Evolutionary conservation across 1,140 invertebrate species (phyloP).

Genomic region (Neodiprion virginianus): DNA sequence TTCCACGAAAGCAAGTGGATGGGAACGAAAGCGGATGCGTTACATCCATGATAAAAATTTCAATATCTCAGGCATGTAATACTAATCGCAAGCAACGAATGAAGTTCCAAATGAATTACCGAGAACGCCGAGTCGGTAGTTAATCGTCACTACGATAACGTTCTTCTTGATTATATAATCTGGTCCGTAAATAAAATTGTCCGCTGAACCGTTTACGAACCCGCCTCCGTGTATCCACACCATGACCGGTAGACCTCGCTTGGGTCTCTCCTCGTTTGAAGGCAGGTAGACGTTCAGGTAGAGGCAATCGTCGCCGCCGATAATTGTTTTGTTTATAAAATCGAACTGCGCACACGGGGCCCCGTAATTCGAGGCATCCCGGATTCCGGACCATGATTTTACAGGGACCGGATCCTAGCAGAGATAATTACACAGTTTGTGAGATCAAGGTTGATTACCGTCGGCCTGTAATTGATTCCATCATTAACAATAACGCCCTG

Average conservation of each 20-base stretch:
- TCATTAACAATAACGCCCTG: too few species aligned
- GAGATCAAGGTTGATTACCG: neutral
- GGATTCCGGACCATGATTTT: slow-evolving; percentile 6
- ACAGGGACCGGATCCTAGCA: neutral
- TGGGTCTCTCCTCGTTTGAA: neutral
- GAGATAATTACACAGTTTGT: neutral
- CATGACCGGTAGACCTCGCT: slow-evolving; percentile 14
- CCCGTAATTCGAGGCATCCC: neutral
- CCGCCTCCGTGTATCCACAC: slow-evolving; percentile 55
- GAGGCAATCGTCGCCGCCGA: slow-evolving; percentile 7
- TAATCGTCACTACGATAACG: slow-evolving; percentile 71
- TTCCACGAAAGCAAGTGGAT: too few species aligned
- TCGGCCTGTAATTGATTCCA: too few species aligned
- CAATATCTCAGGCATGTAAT: too few species aligned
- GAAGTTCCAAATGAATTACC: slow-evolving; percentile 44
- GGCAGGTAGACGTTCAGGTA: neutral
- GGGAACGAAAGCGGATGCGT: too few species aligned
- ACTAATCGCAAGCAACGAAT: neutral
- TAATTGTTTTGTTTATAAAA: neutral
- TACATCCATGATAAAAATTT: too few species aligned
- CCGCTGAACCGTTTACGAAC: slow-evolving; percentile 54
- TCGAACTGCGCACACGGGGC: neutral
- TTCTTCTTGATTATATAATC: slow-evolving; percentile 60
- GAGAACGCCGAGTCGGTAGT: slow-evolving; percentile 72
- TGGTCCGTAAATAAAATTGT: slow-evolving; percentile 54